These are phyloP conservation scores for Leptura quadrifasciata DNA, from an alignment of 2,888 invertebrate genomes.

Conservation along the genomic window DNA sequence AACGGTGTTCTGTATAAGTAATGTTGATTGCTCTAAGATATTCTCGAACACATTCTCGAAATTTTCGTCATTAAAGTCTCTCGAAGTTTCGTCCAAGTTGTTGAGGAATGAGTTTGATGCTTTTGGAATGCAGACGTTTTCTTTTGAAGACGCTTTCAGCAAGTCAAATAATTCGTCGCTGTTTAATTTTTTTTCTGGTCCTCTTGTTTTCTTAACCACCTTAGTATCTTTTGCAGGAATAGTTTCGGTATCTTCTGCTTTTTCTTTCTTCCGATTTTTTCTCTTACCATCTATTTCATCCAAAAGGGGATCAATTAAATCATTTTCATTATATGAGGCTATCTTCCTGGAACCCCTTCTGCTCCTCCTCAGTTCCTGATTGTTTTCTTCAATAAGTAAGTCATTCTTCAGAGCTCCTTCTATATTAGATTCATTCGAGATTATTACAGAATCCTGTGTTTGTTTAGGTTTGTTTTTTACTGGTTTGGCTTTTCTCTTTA, in stretches of 20 bases:
- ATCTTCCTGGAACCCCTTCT: constrained; percentile 63
- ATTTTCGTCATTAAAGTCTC: constrained; percentile 59
- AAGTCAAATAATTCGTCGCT: constrained; percentile 66
- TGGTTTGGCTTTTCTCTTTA: constrained; percentile 30
- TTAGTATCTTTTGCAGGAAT: constrained; percentile 21
- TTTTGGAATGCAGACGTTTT: constrained; percentile 54
- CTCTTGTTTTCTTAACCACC: constrained; percentile 42
- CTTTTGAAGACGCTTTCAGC: constrained; percentile 61
- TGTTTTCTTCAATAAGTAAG: constrained; percentile 41
- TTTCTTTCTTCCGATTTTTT: constrained; percentile 52
- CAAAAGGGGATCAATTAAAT: constrained; percentile 64
- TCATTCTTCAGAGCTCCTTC: constrained; percentile 35
- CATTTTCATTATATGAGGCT: constrained; percentile 67
- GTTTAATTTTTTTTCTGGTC: constrained; percentile 59
- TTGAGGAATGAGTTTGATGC: constrained; percentile 56
- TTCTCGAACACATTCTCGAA: constrained; percentile 61
- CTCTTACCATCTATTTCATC: constrained; percentile 57
- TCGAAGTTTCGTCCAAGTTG: constrained; percentile 55
- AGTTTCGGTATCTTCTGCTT: constrained; percentile 14
- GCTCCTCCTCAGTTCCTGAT: constrained; percentile 61
- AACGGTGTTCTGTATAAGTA: constrained; percentile 49
- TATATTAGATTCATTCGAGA: constrained; percentile 21
- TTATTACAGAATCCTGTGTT: neutral
- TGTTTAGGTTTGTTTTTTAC: constrained; percentile 21
- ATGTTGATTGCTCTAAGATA: constrained; percentile 58